Percentiles rank a stretch among this genome's conserved stretches.
Evolutionary conservation across 2,888 invertebrate genomes (phyloP).

Genomic region (Melieria omissa): DNA sequence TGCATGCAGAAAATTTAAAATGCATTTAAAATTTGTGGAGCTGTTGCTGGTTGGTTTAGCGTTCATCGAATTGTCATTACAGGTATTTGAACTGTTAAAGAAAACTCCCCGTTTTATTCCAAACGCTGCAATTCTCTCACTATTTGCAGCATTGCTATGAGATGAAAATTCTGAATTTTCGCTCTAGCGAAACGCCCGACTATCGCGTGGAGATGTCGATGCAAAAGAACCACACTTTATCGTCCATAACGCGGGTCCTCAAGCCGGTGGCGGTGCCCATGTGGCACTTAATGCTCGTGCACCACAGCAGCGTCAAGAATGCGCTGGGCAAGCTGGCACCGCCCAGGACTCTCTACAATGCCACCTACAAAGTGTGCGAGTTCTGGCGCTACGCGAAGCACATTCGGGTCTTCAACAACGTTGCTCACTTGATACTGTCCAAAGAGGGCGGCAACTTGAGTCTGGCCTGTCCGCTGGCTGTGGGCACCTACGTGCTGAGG

Average conservation of each 20-base stretch:
- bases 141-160: conserved; percentile 51
- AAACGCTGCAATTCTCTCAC: background rate
- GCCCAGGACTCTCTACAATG: conserved; percentile 52
- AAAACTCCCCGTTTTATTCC: no score
- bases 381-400: conserved; percentile 53
- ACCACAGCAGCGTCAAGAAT: conserved; percentile 45
- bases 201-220: conserved; percentile 49
- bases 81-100: no score
- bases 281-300: conserved; percentile 53
- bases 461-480: conserved; percentile 53
- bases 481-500: conserved; percentile 52
- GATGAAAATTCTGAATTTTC: conserved; percentile 49
- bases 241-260: conserved; percentile 51
- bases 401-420: conserved; percentile 51
- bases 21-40: no score
- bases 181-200: conserved; percentile 48
- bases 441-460: conserved; percentile 55
- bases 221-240: conserved; percentile 51
- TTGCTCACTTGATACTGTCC: conserved; percentile 48
- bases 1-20: no score
- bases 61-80: no score
- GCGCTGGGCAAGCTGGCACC: conserved; percentile 34
- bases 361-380: conserved; percentile 53
- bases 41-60: no score
- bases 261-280: conserved; percentile 52